Conservation (phyloP, 2,888 invertebrate genomes). For the Chromoteleia sp. region DNA sequence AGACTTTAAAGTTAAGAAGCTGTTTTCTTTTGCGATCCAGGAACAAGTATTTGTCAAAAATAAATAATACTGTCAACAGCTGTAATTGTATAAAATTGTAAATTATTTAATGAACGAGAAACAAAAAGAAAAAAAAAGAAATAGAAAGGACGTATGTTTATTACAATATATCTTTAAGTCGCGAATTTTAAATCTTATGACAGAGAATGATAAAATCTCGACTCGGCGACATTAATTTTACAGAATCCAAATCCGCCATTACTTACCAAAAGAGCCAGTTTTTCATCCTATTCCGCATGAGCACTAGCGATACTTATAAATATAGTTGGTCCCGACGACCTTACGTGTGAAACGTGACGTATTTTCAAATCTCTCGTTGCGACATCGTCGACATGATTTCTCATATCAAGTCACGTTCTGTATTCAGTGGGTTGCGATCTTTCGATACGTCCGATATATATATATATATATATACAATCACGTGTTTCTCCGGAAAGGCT, state of each 20-base stretch:
- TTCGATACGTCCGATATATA: slow-evolving; percentile 35
- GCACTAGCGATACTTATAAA: slow-evolving; percentile 46
- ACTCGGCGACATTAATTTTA: slow-evolving; percentile 30
- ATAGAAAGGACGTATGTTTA: too few relatives aligned
- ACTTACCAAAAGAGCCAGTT: slow-evolving; percentile 7
- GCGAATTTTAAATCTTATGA: too few relatives aligned
- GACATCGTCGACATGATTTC: slow-evolving; percentile 59
- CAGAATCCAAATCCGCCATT: slow-evolving; percentile 22
- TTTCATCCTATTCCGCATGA: slow-evolving; percentile 21
- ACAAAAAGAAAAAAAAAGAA: too few relatives aligned
- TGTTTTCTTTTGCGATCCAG: too few relatives aligned
- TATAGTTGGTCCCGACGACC: slow-evolving; percentile 53
- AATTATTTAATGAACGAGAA: too few relatives aligned
- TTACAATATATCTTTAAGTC: too few relatives aligned
- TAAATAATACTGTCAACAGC: too few relatives aligned
- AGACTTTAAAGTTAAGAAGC: too few relatives aligned
- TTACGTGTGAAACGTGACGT: slow-evolving; percentile 60
- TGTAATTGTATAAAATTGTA: too few relatives aligned
- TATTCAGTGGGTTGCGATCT: slow-evolving; percentile 57
- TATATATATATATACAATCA: slow-evolving; percentile 27
- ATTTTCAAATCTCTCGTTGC: slow-evolving; percentile 58
- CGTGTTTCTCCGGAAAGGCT: slow-evolving; percentile 43
- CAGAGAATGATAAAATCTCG: not conserved
- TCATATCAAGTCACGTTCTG: slow-evolving; percentile 62
- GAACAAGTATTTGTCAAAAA: too few relatives aligned